Conservation (phyloP, 2,113 vertebrate genomes). For the Chrysemys picta region DNA sequence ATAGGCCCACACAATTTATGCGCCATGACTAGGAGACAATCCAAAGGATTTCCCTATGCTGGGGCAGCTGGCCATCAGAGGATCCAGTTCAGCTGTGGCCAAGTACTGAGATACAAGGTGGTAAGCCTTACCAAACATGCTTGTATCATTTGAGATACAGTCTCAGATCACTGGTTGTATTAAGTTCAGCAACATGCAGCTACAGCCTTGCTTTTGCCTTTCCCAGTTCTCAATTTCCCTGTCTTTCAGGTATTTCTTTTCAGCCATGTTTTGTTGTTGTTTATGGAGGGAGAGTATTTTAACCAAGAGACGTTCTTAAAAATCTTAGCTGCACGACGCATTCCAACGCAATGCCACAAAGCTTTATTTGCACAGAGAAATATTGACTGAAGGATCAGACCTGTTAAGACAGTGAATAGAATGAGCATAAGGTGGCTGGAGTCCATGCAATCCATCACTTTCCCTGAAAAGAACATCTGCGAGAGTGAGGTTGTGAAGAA, state of each 20-base stretch:
- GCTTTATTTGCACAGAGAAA: neutral
- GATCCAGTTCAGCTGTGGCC: neutral
- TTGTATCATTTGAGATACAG: neutral
- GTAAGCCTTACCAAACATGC: neutral
- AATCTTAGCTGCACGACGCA: neutral
- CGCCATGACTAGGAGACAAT: neutral
- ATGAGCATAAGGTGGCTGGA: neutral
- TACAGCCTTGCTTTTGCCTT: neutral
- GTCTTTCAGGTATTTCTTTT: neutral
- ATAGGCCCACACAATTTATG: neutral
- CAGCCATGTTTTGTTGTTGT: neutral
- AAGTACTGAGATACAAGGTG: neutral
- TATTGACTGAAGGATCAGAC: neutral
- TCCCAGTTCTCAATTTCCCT: neutral
- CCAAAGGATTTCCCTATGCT: conserved; percentile 10
- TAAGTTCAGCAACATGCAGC: neutral
- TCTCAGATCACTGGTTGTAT: neutral
- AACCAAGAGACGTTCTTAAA: neutral
- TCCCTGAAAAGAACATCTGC: neutral
- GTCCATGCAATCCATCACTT: neutral
- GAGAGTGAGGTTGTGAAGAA: neutral
- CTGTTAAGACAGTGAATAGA: neutral
- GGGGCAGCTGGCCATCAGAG: neutral
- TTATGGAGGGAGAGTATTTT: neutral
- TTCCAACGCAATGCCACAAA: neutral